Base-by-base conservation (phyloP, 2,888 invertebrate species). In the Diarsia dahlii region DNA sequence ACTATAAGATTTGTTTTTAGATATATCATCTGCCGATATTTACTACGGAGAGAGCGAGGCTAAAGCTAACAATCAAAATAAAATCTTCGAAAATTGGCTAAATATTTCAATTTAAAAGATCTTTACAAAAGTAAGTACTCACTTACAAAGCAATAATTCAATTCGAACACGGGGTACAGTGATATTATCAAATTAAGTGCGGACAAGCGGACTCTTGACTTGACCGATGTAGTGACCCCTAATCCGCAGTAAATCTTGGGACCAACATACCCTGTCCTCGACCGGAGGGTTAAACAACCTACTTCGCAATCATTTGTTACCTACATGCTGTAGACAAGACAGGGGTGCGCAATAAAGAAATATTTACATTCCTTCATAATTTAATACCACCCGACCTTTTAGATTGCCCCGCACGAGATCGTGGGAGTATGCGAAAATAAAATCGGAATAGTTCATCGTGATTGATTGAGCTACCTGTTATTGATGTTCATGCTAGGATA, bases 231-330 rank as follows among this genome's bases (percentile, higher is more conserved):
- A 95, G 94, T 96, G 95, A 94, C 95, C 96, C 95, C 92, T 94
- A 95, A 95, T 95, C 95, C 95, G 95, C 95, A 92, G 95, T 96
- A 96, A 96, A 96, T 96, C 96, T 96, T 95, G 92, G 89, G 90
- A 87, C 92, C 90, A 88, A 89, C 90, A 87, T 91, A 89, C 90
- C 90, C 88, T 86, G 88, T 87, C 90, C 85, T 76, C 88, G 71
- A 87, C 88, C 87, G 89, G 93, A 93, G 95, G 95, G 95, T 95
- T 94, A 95, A 94, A 94, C 94, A 94, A 94, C 94, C 94, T 92
- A 93, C 93, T 94, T 92, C 91, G 92, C 93, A 93, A 94, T 94
- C 95, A 95, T 96, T 96, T 95, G 95, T 96, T 95, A 95, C 95
- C 92, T 92, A 94, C 93, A 91, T 81, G 87, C 87, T 92, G 92